phyloP scores from a whole-genome alignment of 2,113 vertebrate genomes.

The Cyanoramphus novaezelandiae region DNA sequence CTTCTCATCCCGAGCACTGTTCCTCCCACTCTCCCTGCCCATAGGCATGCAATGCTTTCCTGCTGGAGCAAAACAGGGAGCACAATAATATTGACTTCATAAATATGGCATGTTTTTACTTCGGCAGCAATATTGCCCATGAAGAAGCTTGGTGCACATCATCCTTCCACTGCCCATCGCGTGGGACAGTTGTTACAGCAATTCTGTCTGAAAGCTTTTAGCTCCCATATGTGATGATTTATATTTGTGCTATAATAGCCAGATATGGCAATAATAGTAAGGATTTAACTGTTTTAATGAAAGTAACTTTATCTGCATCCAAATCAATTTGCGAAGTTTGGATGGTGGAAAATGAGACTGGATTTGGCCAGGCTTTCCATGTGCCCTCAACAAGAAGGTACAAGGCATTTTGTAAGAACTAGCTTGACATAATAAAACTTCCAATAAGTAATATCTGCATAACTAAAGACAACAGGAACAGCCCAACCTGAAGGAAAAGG shows the following conservation, averaged over 20 bases:
- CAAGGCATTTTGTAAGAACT: not conserved
- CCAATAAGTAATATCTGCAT: not conserved
- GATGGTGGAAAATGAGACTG: not conserved
- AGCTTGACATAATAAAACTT: not conserved
- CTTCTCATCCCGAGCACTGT: not conserved
- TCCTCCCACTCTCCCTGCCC: not conserved
- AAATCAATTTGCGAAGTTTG: not conserved
- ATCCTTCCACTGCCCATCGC: not conserved
- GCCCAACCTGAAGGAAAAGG: constrained; percentile 56
- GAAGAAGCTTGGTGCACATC: accelerated
- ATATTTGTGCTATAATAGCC: not conserved
- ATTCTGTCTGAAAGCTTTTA: constrained; percentile 36
- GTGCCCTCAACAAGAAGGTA: not conserved
- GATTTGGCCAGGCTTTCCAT: not conserved
- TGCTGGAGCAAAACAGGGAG: not conserved
- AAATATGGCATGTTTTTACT: not conserved
- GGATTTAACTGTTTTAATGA: constrained; percentile 52
- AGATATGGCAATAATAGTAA: not conserved
- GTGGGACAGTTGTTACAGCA: not conserved
- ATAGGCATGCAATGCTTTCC: not conserved
- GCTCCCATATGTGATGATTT: constrained; percentile 27
- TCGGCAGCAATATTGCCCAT: not conserved
- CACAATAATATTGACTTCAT: not conserved
- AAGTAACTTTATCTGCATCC: not conserved
- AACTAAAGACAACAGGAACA: not conserved